Percentiles rank a stretch among this genome's conserved stretches.
phyloP scores from a whole-genome alignment of 1,140 invertebrate species.

The Rhagoletis zephyria region DNA sequence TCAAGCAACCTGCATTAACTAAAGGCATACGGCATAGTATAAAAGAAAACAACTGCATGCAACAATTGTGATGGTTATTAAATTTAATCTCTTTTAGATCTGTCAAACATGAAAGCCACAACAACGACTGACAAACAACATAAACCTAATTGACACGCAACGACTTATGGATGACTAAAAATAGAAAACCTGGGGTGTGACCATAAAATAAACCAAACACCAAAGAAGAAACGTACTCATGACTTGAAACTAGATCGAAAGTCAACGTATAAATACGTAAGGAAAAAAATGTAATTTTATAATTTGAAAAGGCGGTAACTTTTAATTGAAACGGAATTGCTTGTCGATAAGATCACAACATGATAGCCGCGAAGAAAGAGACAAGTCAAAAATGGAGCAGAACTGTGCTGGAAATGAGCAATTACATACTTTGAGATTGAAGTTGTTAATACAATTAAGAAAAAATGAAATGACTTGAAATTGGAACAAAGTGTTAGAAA shows the following conservation, averaged over 20 bases:
- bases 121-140: slow-evolving; percentile 37
- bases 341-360: background rate
- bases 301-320: slow-evolving; percentile 2
- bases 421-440: background rate
- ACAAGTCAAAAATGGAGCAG: background rate
- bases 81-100: slow-evolving; percentile 41
- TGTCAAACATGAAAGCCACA: slow-evolving; percentile 9
- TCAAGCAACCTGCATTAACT: too few relatives aligned
- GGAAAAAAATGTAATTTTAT: background rate
- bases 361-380: background rate
- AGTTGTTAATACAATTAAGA: background rate
- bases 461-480: background rate
- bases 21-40: too few relatives aligned
- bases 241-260: background rate
- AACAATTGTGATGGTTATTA: slow-evolving; percentile 39
- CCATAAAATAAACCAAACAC: background rate
- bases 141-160: slow-evolving; percentile 43
- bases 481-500: background rate
- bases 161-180: background rate
- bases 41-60: too few relatives aligned
- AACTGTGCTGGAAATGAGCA: background rate
- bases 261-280: background rate
- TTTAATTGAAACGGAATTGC: background rate
- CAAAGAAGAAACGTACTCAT: background rate
- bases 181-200: background rate